Percentiles rank a stretch among this genome's conserved stretches.
Conservation (phyloP, 2,888 invertebrate species). For the Lathronympha strigana region DNA sequence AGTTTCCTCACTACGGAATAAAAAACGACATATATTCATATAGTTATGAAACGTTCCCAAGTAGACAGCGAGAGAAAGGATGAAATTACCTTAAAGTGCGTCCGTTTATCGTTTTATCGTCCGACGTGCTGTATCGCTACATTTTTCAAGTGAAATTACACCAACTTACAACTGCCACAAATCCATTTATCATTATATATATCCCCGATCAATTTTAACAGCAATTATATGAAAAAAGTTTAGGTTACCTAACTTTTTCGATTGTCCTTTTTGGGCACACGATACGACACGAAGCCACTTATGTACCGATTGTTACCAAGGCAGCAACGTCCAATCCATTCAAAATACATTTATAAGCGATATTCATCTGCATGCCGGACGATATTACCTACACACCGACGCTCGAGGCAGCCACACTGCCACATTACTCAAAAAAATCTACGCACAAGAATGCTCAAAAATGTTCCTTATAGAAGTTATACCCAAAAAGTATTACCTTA, state of each 20-base stretch:
- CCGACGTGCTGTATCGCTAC: neutral
- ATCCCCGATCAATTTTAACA: too few species aligned
- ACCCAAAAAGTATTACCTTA: constrained; percentile 8
- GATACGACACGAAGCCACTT: too few species aligned
- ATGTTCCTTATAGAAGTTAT: constrained; percentile 11
- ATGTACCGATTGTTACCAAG: too few species aligned
- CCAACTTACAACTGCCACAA: too few species aligned
- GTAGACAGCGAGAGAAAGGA: constrained; percentile 14
- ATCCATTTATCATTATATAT: too few species aligned
- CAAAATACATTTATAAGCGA: neutral
- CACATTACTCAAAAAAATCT: constrained; percentile 2
- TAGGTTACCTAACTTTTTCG: too few species aligned
- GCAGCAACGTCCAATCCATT: too few species aligned
- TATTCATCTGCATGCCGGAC: neutral
- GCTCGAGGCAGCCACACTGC: constrained; percentile 2
- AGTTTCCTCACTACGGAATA: neutral
- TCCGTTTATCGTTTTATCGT: neutral
- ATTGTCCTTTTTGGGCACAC: too few species aligned
- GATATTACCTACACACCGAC: constrained; percentile 2
- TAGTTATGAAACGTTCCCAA: constrained; percentile 37
- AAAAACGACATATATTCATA: neutral
- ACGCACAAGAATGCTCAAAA: constrained; percentile 4
- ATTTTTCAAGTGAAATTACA: neutral
- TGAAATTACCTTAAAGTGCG: constrained; percentile 1
- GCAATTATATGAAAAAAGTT: too few species aligned